Conservation (phyloP, 2,888 invertebrate genomes). For the Nemotelus pantherinus region DNA sequence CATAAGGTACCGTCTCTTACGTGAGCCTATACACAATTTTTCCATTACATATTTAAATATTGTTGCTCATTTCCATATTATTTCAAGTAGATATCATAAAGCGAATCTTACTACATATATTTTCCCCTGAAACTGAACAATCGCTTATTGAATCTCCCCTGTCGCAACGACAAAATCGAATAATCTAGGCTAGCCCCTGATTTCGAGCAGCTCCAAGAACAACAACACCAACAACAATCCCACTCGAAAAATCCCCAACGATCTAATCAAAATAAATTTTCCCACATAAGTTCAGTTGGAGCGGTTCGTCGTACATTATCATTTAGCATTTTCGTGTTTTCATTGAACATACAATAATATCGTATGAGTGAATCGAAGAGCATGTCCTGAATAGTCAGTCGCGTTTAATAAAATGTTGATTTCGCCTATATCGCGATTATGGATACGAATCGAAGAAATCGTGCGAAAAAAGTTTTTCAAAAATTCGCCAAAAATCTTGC, state of each 20-base stretch:
- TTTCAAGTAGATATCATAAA: constrained; percentile 6
- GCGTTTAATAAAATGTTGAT: too few relatives aligned
- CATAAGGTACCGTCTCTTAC: constrained; percentile 29
- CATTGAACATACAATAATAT: background rate
- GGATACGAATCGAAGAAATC: constrained; percentile 38
- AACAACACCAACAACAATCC: background rate
- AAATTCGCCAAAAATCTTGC: constrained; percentile 67
- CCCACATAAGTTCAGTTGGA: background rate
- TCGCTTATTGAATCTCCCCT: background rate
- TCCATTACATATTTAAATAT: constrained; percentile 20
- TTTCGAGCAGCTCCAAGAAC: constrained; percentile 21
- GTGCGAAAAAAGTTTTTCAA: constrained; percentile 58
- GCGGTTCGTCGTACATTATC: constrained; percentile 7
- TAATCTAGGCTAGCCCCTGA: background rate
- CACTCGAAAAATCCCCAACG: constrained; percentile 12
- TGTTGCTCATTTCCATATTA: constrained; percentile 9
- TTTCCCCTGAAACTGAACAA: constrained; percentile 15
- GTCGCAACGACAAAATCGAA: background rate
- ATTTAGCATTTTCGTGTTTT: constrained; percentile 10
- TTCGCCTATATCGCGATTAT: background rate
- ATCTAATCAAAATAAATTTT: constrained; percentile 13
- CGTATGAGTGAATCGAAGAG: background rate
- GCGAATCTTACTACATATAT: background rate
- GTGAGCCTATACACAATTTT: constrained; percentile 8
- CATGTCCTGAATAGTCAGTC: background rate